Percentiles rank a stretch among this genome's conserved stretches.
Evolutionary conservation across 2,113 vertebrate species (phyloP).

Genomic region (Passerina amoena): DNA sequence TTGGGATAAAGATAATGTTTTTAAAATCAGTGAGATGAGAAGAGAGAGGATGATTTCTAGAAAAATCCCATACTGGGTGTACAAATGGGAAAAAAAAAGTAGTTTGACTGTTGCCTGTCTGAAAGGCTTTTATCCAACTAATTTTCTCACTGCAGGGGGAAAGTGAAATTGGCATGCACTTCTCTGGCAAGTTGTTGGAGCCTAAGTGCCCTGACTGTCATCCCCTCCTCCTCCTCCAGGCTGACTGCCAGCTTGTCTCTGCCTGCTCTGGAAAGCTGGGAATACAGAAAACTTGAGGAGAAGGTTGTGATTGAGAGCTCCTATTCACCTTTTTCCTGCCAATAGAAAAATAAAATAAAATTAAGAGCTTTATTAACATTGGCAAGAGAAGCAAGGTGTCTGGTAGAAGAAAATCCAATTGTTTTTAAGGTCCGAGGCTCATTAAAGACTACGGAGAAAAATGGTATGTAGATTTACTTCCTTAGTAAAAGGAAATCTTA

Average conservation of each 20-base stretch:
- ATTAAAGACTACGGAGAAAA: not conserved
- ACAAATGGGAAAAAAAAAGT: not conserved
- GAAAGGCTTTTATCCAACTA: conserved; percentile 33
- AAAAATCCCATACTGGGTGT: not conserved
- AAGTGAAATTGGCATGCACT: conserved; percentile 1
- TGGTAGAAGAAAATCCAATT: not conserved
- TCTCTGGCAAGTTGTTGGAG: not conserved
- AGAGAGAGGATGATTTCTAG: not conserved
- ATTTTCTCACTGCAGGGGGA: conserved; percentile 36
- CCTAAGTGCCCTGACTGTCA: not conserved
- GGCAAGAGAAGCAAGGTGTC: not conserved
- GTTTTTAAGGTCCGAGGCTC: not conserved
- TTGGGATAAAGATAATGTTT: not conserved
- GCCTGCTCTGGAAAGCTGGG: not conserved
- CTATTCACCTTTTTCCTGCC: not conserved
- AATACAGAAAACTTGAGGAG: not conserved
- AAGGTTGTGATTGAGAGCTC: not conserved
- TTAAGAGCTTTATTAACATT: not conserved
- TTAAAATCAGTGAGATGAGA: not conserved
- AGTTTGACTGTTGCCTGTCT: not conserved
- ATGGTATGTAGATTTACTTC: not conserved
- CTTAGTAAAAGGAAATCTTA: not conserved
- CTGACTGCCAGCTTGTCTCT: not conserved
- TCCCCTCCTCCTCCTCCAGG: not conserved
- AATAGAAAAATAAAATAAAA: not conserved